Conservation (phyloP, 2,888 invertebrate genomes). For the Thalpophila matura region DNA sequence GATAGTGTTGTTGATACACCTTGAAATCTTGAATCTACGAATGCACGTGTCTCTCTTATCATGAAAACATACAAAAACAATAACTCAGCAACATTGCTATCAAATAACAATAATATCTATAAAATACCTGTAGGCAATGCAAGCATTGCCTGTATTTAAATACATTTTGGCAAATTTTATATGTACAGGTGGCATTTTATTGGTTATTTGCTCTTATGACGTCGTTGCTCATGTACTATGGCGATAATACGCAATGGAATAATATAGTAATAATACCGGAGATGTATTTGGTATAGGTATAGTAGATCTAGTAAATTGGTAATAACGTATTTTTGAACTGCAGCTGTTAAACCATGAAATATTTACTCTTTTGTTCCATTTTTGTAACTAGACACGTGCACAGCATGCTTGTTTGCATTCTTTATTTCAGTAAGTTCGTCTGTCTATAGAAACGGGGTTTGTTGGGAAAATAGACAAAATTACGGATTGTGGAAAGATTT, state of each 20-base stretch:
- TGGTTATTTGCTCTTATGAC: neutral
- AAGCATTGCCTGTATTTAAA: constrained; percentile 7
- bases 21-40: constrained; percentile 35
- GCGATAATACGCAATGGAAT: neutral
- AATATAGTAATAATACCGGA: too few species aligned
- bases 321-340: neutral
- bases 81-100: neutral
- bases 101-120: neutral
- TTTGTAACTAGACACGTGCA: constrained; percentile 8
- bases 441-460: too few species aligned
- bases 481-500: too few species aligned
- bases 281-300: too few species aligned
- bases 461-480: too few species aligned
- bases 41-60: constrained; percentile 27
- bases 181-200: constrained; percentile 28
- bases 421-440: neutral
- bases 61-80: constrained; percentile 20
- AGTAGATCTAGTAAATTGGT: too few species aligned
- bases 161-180: constrained; percentile 19
- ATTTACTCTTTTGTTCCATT: constrained; percentile 1
- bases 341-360: neutral
- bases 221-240: neutral
- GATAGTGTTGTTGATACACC: constrained; percentile 15
- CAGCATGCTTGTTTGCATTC: neutral
- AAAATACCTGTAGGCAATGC: neutral